phyloP scores from a whole-genome alignment of 2,888 invertebrate species.

The Brachylomia viminalis region DNA sequence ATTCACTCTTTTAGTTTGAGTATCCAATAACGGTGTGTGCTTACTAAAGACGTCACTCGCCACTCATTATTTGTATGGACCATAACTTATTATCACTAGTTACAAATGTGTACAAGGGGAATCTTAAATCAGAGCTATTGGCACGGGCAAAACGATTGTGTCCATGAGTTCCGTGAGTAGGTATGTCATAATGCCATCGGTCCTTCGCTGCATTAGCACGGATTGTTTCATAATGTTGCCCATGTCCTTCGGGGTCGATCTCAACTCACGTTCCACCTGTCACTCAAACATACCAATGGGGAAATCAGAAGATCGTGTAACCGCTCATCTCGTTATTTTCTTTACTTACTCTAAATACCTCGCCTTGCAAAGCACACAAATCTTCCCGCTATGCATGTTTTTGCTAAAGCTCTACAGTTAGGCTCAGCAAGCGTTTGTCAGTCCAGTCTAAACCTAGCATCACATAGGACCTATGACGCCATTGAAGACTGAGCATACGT shows the following conservation, averaged over 20 bases:
- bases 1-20: neutral
- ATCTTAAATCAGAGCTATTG: too few species aligned
- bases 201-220: neutral
- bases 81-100: neutral
- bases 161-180: neutral
- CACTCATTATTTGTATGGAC: conserved; percentile 3
- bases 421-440: neutral
- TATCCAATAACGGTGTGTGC: neutral
- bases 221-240: neutral
- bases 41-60: conserved; percentile 2
- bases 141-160: too few species aligned
- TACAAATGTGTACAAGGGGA: neutral
- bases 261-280: neutral
- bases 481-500: neutral
- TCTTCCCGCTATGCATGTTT: neutral
- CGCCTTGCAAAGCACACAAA: neutral
- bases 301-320: neutral
- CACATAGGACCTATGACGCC: neutral
- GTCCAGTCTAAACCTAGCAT: neutral
- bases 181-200: neutral
- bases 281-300: neutral
- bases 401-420: neutral
- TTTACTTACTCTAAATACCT: neutral
- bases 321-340: neutral
- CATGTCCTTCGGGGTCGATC: neutral